These are phyloP conservation scores for Lytechinus pictus DNA, from an alignment of 35 echinoderm and acorn worm genomes.

Conservation along the genomic window DNA sequence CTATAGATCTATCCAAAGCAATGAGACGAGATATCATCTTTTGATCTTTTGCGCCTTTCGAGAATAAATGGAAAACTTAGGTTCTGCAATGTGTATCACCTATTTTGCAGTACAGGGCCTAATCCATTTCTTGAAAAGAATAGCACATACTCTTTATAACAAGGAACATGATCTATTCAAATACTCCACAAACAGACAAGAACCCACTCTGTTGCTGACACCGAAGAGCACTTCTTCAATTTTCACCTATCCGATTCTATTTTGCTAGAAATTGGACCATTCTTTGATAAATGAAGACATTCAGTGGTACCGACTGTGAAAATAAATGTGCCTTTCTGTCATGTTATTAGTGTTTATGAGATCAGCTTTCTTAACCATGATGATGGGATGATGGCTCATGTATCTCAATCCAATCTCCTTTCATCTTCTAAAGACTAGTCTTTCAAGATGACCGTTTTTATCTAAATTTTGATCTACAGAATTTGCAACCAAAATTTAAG, in stretches of 20 bases:
- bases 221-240: not conserved
- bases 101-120: too few species aligned
- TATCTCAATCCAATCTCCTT: not conserved
- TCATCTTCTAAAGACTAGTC: not conserved
- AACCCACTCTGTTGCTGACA: not conserved
- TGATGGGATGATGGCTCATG: not conserved
- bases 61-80: too few species aligned
- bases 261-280: not conserved
- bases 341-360: not conserved
- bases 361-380: not conserved
- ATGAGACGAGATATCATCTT: too few species aligned
- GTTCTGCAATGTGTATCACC: not conserved
- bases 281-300: not conserved
- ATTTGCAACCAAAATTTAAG: too few species aligned
- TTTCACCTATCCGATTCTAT: not conserved
- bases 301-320: not conserved
- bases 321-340: not conserved
- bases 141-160: too few species aligned
- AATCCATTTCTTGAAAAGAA: too few species aligned
- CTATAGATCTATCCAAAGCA: too few species aligned
- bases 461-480: not conserved
- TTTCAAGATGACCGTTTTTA: not conserved
- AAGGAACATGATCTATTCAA: not conserved
- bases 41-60: too few species aligned
- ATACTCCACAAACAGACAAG: not conserved